Evolutionary conservation across 2,113 vertebrate species (phyloP), one percentile per base, ranked within the genome.

Genomic region (Microtus ochrogaster): DNA sequence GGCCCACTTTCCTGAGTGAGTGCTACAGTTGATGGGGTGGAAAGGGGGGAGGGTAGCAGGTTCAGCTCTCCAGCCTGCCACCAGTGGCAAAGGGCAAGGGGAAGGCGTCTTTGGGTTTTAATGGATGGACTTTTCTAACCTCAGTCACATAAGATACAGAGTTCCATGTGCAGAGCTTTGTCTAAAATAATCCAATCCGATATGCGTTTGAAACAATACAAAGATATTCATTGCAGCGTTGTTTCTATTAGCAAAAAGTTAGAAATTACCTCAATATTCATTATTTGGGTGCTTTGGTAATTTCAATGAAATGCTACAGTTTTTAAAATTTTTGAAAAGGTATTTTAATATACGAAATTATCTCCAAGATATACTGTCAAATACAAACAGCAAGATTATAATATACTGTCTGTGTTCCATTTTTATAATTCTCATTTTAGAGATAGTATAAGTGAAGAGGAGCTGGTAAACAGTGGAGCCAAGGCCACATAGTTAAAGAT

Each of bases 261-360:
- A 77, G 28, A 73, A 78, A 94, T 33, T 81, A 68, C 7, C 41
- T 78, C 68, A 39, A 4, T 83, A 78, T 96, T 92, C 55, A 82
- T 94, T 89, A 82, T 79, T 73, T 93, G 22, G 28, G 36, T 66
- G 26, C 3, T 73, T 90, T 92, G 92, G 79, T 89, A 89, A 84
- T 33, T 55, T 70, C 72, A 44, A 4, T 85, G 49, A 70, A 93
- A 82, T 77, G 86, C 16, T 85, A 36, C 17, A 68, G 65, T 79
- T 96, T 94, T 88, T 76, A 88, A 76, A 88, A 68, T 44, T 72
- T 93, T 96, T 58, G 7, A 87, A 91, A 96, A 89, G 9, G 26
- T 89, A 73, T 77, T n/a, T 77, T 79, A 39, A 77, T 36, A 66
- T 93, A 77, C 36, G 36, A 91, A 91, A 88, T 93, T 85, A 84